Evolutionary conservation across 2,113 vertebrate genomes (phyloP).

Genomic region (Hippocampus comes): DNA sequence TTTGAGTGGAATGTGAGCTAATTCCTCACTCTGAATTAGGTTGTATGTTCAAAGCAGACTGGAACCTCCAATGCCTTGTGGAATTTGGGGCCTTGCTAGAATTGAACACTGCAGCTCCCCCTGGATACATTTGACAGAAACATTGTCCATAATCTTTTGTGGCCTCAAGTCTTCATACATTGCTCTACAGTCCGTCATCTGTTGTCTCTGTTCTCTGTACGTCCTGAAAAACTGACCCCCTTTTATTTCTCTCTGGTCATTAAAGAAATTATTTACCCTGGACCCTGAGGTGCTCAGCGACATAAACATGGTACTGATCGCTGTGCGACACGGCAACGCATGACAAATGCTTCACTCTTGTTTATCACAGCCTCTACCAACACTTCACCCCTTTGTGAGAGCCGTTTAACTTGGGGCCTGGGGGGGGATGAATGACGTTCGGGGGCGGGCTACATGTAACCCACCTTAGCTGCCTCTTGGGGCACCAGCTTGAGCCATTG

Average conservation of each 20-base stretch:
- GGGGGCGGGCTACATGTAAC: conserved; percentile 28
- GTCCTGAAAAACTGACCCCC: conserved; percentile 46
- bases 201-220: conserved; percentile 30
- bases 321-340: conserved; percentile 62
- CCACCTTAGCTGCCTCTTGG: conserved; percentile 26
- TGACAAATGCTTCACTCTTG: conserved; percentile 57
- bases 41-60: too few relatives aligned
- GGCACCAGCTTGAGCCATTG: conserved; percentile 22
- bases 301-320: conserved; percentile 73
- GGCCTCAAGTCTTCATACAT: conserved; percentile 1
- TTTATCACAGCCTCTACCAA: conserved; percentile 46
- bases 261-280: conserved; percentile 75
- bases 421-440: conserved; percentile 18
- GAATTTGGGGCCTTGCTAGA: not conserved
- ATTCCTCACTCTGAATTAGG: too few relatives aligned
- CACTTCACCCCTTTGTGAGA: conserved; percentile 35
- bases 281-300: conserved; percentile 70
- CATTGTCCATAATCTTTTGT: conserved; percentile 1
- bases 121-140: not conserved
- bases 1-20: too few relatives aligned
- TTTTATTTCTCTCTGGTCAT: conserved; percentile 64
- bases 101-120: not conserved
- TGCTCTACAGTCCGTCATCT: not conserved
- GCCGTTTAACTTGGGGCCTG: conserved; percentile 28
- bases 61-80: too few relatives aligned